Evolutionary conservation across 2,113 vertebrate genomes (phyloP).

Genomic region (zebrafish (Danio rerio)): DNA sequence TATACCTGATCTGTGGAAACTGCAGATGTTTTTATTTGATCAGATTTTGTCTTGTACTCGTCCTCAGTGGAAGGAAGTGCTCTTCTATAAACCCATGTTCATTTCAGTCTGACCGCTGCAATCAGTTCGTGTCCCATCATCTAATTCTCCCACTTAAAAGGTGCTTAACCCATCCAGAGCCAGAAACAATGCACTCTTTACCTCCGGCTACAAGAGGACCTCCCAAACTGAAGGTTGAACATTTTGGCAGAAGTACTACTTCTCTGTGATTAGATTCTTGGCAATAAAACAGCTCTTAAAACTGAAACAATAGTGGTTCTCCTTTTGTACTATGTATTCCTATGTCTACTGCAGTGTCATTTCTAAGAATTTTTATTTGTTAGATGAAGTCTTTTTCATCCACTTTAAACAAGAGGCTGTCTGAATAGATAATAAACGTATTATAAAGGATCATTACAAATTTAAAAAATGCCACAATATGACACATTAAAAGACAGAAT

Average conservation of each 20-base stretch:
- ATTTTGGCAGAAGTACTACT: conserved; percentile 2
- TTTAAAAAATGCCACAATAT: background rate
- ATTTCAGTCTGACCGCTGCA: background rate
- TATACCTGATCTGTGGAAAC: background rate
- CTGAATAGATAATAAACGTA: background rate
- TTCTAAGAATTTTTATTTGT: background rate
- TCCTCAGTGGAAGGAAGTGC: background rate
- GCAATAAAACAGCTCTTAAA: background rate
- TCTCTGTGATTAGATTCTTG: conserved; percentile 1
- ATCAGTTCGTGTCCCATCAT: conserved; percentile 11
- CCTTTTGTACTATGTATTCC: background rate
- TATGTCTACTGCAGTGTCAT: background rate
- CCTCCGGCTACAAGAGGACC: background rate
- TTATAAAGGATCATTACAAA: background rate
- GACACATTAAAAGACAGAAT: background rate
- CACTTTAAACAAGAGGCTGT: background rate
- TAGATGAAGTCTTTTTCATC: background rate
- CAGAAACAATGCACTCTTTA: background rate
- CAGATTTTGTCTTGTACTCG: conserved; percentile 3
- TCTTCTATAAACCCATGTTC: conserved; percentile 10
- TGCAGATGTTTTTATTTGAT: conserved; percentile 21
- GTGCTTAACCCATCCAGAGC: conserved; percentile 3
- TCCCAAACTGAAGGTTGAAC: background rate
- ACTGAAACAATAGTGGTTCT: conserved; percentile 1
- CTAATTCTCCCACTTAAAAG: conserved; percentile 16